These are phyloP conservation scores for Prosopocoilus inquinatus DNA, from an alignment of 2,888 invertebrate genomes.

Conservation along the genomic window DNA sequence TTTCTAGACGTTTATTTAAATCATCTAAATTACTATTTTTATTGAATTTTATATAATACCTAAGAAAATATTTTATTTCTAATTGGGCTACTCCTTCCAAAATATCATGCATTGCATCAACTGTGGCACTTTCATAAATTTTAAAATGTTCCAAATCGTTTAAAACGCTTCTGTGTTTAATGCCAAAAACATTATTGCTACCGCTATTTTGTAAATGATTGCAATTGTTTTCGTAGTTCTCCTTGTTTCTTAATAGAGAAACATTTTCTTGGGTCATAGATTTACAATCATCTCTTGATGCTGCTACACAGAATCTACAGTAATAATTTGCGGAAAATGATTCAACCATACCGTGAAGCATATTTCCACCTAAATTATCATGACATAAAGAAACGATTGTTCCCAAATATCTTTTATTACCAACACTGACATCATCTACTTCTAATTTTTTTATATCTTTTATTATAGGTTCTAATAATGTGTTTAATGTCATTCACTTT, in stretches of 20 bases:
- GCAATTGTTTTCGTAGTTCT: conserved; percentile 7
- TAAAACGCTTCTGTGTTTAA: conserved; percentile 21
- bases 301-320: conserved; percentile 26
- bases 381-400: conserved; percentile 19
- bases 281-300: conserved; percentile 12
- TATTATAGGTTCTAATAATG: conserved; percentile 15
- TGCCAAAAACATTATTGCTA: conserved; percentile 14
- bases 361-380: conserved; percentile 29
- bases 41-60: background rate
- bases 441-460: conserved; percentile 15
- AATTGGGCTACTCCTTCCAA: conserved; percentile 23
- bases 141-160: conserved; percentile 27
- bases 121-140: conserved; percentile 18
- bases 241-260: conserved; percentile 8
- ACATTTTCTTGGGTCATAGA: conserved; percentile 10
- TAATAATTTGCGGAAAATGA: conserved; percentile 29
- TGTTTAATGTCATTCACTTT: conserved; percentile 8
- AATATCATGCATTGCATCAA: conserved; percentile 30
- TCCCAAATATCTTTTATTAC: conserved; percentile 12
- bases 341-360: conserved; percentile 27
- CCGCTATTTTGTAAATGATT: background rate
- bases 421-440: conserved; percentile 8
- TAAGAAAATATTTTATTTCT: conserved; percentile 10
- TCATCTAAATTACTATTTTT: too few relatives aligned
- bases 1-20: too few relatives aligned